A percentile compares a stretch with the other conserved stretches of the same genome.
These are phyloP conservation scores for Sphaerophoria rueppellii DNA, from an alignment of 2,888 invertebrate species.

Conservation along the genomic window DNA sequence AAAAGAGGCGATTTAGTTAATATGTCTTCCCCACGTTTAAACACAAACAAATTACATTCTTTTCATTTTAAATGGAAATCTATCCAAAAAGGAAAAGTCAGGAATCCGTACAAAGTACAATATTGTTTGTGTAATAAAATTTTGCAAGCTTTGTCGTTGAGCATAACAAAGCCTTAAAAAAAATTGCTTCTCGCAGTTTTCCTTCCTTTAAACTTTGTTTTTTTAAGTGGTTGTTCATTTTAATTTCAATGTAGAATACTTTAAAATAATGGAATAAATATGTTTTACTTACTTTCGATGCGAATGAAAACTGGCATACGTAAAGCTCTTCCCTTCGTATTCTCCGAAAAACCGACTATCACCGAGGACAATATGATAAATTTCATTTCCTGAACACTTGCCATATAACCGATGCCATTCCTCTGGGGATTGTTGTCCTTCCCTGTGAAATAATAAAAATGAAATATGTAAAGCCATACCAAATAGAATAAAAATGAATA, in stretches of 20 bases:
- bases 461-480: slow-evolving; percentile 47
- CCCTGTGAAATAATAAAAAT: slow-evolving; percentile 75
- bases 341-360: slow-evolving; percentile 99
- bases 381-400: slow-evolving; percentile 99
- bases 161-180: too few species aligned
- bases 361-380: slow-evolving; percentile 97
- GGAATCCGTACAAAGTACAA: too few species aligned
- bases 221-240: too few species aligned
- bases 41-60: too few species aligned
- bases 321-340: slow-evolving; percentile 99
- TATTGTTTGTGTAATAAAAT: too few species aligned
- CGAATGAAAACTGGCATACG: slow-evolving; percentile 99
- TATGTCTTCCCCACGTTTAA: too few species aligned
- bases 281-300: slow-evolving; percentile 92
- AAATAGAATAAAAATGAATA: slow-evolving; percentile 50
- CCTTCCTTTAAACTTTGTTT: too few species aligned
- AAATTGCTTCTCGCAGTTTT: too few species aligned
- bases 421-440: slow-evolving; percentile 86
- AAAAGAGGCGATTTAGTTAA: background rate
- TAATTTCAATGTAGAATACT: background rate
- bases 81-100: too few species aligned
- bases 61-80: too few species aligned
- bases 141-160: too few species aligned
- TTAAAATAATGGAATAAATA: slow-evolving; percentile 3
- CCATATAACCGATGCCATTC: slow-evolving; percentile 99